These are phyloP conservation scores for Peromyscus attwateri DNA, from an alignment of 2,797 vertebrate genomes.

Conservation along the genomic window DNA sequence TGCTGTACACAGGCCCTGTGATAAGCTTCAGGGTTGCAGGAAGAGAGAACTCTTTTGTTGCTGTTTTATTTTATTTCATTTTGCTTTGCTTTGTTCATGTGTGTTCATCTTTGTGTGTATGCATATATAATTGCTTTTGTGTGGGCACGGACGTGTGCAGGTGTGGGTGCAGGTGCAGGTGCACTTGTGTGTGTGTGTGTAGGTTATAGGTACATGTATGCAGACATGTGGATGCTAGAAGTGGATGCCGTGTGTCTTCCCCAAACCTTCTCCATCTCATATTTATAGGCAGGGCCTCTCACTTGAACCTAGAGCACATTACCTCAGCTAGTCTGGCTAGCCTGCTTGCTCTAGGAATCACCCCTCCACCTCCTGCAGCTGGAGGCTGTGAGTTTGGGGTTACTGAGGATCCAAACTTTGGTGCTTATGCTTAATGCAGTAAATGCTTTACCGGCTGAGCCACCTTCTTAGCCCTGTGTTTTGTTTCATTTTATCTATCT, in stretches of 20 bases:
- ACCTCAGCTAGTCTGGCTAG: background rate
- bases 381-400: no score
- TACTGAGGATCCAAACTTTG: background rate
- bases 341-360: background rate
- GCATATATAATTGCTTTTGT: background rate
- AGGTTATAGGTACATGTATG: background rate
- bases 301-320: background rate
- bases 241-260: background rate
- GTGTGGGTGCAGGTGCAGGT: background rate
- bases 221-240: background rate
- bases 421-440: background rate
- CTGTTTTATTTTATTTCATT: background rate
- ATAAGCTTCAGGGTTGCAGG: rapidly evolving
- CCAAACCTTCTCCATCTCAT: background rate
- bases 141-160: background rate
- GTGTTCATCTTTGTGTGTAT: background rate
- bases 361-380: background rate
- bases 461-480: background rate
- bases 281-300: background rate
- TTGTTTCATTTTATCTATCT: background rate
- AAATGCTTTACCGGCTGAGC: background rate
- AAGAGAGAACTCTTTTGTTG: background rate
- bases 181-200: background rate
- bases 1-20: background rate
- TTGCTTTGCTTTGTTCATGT: background rate